Base-by-base conservation (phyloP, 2,113 vertebrate genomes). In the Dicentrarchus labrax region DNA sequence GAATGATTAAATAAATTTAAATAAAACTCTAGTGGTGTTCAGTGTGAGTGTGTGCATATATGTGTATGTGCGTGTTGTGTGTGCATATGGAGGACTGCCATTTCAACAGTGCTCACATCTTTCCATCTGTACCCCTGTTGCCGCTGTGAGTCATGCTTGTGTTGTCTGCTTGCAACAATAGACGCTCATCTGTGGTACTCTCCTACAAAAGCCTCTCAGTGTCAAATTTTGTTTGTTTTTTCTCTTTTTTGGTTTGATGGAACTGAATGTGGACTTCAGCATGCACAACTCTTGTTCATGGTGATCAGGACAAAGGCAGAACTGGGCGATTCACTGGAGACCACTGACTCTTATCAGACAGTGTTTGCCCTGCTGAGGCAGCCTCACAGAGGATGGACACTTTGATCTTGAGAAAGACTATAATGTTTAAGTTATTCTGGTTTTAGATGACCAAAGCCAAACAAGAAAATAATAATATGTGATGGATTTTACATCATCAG, bases 391-490 rank as follows among this genome's bases (percentile, higher is more conserved):
- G 41, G 47, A 62, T 13, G 13, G 66, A 50, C 1, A 22, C 41
- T 68, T 24, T 76, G 21, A 66, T 72, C 50, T 47, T 74, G 30
- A 80, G 8, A 79, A 36, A 71, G 56, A 19, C 16, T 67, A 6
- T 57, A 38, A 60, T 80, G 4, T 66, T 68, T 38, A 80, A 84
- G 21, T 82, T 66, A 70, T 78, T 83, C 36, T 69, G n/a, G 19
- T 79, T 80, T 83, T 1, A 60, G 76, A 77, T 67, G 53, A 62
- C 64, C 61, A 70, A 88, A 72, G 86, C 86, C 76, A 86, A 89
- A 61, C 5, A 39, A 64, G 8, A 48, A 65, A 80, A 43, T 19
- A 39, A 45, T 69, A 68, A 68, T 72, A 75, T 48, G 39, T 12
- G 50, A 57, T 39, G 11, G 30, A 36, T 67, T 86, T 82, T 38